Conservation (phyloP, 2,888 invertebrate genomes). For the Lepeophtheirus nordmannii region DNA sequence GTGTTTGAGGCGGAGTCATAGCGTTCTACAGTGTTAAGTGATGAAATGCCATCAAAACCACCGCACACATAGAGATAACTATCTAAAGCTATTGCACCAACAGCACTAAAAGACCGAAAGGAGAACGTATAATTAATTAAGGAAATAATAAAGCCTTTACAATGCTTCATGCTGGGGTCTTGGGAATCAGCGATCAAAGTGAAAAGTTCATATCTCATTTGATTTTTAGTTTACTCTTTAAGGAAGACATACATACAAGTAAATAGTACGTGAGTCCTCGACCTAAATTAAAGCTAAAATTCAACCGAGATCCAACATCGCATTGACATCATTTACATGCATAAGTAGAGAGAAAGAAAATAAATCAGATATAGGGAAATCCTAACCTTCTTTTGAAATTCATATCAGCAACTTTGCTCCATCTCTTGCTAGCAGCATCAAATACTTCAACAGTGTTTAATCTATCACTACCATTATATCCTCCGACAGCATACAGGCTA, state of each 20-base stretch:
- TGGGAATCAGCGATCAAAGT: constrained; percentile 19
- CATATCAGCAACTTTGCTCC: constrained; percentile 64
- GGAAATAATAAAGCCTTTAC: too few species aligned
- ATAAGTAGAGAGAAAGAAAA: too few species aligned
- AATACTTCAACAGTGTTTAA: constrained; percentile 69
- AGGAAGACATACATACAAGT: too few species aligned
- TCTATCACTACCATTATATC: constrained; percentile 67
- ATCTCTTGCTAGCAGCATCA: constrained; percentile 52
- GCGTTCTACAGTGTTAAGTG: constrained; percentile 63
- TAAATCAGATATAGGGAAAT: not conserved
- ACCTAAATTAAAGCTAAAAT: constrained; percentile 25
- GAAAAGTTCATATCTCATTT: not conserved
- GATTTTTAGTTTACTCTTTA: too few species aligned
- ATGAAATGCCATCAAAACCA: constrained; percentile 68
- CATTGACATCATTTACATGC: too few species aligned
- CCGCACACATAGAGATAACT: constrained; percentile 64
- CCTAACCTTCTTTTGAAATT: constrained; percentile 56
- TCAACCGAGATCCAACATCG: constrained; percentile 1
- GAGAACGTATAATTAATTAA: constrained; percentile 13
- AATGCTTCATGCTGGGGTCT: not conserved
- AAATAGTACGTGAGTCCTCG: too few species aligned
- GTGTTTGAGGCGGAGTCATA: constrained; percentile 55
- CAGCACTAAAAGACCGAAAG: constrained; percentile 42
- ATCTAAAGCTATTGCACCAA: constrained; percentile 60
- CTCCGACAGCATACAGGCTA: constrained; percentile 58